phyloP scores from a whole-genome alignment of 1,140 invertebrate species.

The Ostrea edulis region DNA sequence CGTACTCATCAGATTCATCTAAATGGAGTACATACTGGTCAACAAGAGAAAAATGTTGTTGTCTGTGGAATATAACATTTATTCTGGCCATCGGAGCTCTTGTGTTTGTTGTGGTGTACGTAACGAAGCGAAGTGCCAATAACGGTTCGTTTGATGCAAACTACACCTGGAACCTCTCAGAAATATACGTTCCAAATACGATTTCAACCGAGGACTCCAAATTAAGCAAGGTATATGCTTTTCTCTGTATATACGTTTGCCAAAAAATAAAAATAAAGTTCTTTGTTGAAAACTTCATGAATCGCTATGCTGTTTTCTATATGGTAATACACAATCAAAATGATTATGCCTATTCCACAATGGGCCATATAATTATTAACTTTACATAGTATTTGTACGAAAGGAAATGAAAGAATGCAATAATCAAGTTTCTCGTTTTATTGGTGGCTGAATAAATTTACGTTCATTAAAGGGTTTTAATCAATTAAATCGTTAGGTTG shows the following conservation, averaged over 20 bases:
- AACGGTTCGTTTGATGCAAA: not conserved
- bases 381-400: not conserved
- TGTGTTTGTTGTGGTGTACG: not conserved
- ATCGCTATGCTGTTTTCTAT: not conserved
- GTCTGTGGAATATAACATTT: slow-evolving; percentile 45
- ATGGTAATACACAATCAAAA: not conserved
- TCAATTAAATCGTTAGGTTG: not conserved
- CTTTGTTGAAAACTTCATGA: no score
- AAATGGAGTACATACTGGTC: slow-evolving; percentile 48
- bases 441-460: not conserved
- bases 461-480: not conserved
- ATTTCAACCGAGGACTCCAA: not conserved
- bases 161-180: slow-evolving; percentile 1
- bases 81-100: not conserved
- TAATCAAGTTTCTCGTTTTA: not conserved
- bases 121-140: not conserved
- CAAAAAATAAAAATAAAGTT: not conserved
- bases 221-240: not conserved
- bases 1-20: slow-evolving; percentile 40
- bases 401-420: not conserved
- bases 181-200: not conserved
- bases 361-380: not conserved
- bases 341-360: not conserved
- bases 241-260: not conserved
- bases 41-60: slow-evolving; percentile 48